Evolutionary conservation across 1,140 invertebrate genomes (phyloP).

Genomic region (Tetraneura akinire): DNA sequence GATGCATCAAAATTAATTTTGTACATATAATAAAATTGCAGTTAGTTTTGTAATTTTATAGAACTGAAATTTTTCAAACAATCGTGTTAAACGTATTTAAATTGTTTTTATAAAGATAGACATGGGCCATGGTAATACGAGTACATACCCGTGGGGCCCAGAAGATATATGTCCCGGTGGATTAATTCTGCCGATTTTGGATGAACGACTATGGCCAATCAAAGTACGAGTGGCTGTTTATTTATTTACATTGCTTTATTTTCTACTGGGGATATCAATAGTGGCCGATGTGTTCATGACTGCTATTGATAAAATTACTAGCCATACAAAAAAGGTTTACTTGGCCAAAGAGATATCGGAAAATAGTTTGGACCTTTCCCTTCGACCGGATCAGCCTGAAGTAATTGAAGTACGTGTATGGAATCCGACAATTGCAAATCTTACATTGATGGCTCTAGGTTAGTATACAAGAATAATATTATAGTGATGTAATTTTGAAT

Average conservation of each 20-base stretch:
- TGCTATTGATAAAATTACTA: conserved; percentile 69
- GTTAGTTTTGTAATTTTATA: no score
- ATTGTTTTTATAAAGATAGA: not conserved
- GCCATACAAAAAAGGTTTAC: conserved; percentile 64
- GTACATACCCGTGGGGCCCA: conserved; percentile 55
- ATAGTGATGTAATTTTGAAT: not conserved
- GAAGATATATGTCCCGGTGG: conserved; percentile 61
- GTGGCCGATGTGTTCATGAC: conserved; percentile 70
- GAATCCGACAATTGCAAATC: conserved; percentile 71
- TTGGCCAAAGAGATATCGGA: conserved; percentile 53
- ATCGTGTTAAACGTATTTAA: no score
- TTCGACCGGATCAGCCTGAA: conserved; percentile 57
- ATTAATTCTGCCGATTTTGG: conserved; percentile 64
- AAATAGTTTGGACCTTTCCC: conserved; percentile 54
- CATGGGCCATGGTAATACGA: conserved; percentile 52
- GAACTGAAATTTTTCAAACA: no score
- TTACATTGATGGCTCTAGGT: conserved; percentile 69
- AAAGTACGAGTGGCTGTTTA: conserved; percentile 62
- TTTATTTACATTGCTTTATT: conserved; percentile 64
- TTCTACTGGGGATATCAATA: conserved; percentile 65
- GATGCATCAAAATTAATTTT: no score
- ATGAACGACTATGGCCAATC: conserved; percentile 63
- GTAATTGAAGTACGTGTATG: conserved; percentile 61
- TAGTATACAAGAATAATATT: no score
- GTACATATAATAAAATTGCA: no score